A percentile compares a stretch with the other conserved stretches of the same genome.
phyloP scores from a whole-genome alignment of 2,113 vertebrate species.

The Morone chrysops region DNA sequence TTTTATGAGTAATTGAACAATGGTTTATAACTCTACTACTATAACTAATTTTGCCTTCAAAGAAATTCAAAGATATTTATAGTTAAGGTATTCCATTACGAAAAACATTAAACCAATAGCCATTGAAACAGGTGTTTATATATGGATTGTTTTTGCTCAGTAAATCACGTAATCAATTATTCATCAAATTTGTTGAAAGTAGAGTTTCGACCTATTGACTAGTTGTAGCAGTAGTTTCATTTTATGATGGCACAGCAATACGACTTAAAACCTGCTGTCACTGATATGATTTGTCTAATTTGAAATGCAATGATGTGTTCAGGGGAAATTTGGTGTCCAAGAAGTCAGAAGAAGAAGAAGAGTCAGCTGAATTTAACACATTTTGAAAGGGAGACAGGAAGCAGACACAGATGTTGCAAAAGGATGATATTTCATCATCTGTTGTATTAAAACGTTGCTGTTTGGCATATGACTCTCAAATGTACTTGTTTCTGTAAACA shows the following conservation, averaged over 20 bases:
- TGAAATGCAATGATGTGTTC: conserved; percentile 6
- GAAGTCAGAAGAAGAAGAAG: conserved; percentile 16
- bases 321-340: neutral
- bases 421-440: conserved; percentile 50
- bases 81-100: no score
- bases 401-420: conserved; percentile 53
- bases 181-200: neutral
- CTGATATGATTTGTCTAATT: conserved; percentile 22
- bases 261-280: neutral
- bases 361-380: conserved; percentile 22
- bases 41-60: no score
- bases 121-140: neutral
- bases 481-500: conserved; percentile 21
- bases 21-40: no score
- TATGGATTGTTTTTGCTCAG: neutral
- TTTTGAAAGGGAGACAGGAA: conserved; percentile 45
- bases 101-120: neutral
- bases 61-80: neutral
- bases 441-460: conserved; percentile 32
- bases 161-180: neutral
- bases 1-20: no score
- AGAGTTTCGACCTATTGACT: neutral
- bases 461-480: conserved; percentile 19
- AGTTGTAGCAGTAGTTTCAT: neutral
- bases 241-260: neutral